Conservation (phyloP, 1,140 invertebrate species). For the Drosophila kikkawai region DNA sequence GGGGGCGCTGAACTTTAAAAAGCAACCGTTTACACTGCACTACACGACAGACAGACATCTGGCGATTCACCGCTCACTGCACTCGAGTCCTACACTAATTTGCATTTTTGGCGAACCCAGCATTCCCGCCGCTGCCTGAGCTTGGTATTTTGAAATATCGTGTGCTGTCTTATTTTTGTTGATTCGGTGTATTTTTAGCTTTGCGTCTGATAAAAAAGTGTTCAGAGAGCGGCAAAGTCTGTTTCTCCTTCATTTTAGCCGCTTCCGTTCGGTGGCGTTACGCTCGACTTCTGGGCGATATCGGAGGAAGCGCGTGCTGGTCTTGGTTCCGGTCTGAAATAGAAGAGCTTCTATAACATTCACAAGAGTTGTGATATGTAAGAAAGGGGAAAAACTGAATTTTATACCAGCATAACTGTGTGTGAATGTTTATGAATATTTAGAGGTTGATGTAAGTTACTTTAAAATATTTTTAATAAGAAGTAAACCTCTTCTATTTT, state of each 20-base stretch:
- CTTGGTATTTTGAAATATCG: slow-evolving; percentile 19
- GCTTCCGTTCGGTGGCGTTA: slow-evolving; percentile 19
- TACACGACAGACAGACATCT: slow-evolving; percentile 28
- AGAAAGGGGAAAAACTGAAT: background rate
- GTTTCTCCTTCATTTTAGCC: slow-evolving; percentile 3
- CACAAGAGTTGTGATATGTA: background rate
- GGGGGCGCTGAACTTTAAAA: slow-evolving; percentile 47
- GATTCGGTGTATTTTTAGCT: slow-evolving; percentile 37
- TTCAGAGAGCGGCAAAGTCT: slow-evolving; percentile 5
- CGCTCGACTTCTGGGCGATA: slow-evolving; percentile 14
- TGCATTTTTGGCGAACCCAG: slow-evolving; percentile 37
- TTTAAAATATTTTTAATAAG: too few relatives aligned
- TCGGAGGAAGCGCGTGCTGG: slow-evolving; percentile 2
- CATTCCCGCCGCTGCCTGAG: slow-evolving; percentile 14
- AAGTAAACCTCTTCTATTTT: background rate
- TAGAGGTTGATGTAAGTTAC: background rate
- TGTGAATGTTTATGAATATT: background rate
- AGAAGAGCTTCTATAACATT: background rate
- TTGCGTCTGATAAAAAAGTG: slow-evolving; percentile 25
- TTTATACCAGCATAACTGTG: background rate
- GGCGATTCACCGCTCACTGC: slow-evolving; percentile 14
- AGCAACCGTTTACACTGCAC: slow-evolving; percentile 24
- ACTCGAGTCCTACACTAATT: slow-evolving; percentile 33
- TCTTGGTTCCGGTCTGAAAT: slow-evolving; percentile 19
- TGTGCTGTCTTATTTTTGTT: slow-evolving; percentile 21